Conservation (phyloP, 2,797 vertebrate genomes). For the Morus bassanus region DNA sequence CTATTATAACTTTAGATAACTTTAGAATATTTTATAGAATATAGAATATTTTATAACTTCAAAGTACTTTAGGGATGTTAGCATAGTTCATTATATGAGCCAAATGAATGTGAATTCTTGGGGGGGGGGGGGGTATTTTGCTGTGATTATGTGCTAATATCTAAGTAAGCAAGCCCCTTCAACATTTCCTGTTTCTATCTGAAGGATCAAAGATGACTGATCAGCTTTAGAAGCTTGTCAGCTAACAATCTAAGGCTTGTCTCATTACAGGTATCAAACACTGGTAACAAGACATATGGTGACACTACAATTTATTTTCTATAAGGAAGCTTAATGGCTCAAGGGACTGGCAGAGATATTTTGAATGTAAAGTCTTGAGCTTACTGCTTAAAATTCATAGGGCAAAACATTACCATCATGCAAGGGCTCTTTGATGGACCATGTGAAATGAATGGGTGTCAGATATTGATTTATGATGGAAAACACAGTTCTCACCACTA, state of each 20-base stretch:
- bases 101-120: neutral
- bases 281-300: neutral
- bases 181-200: neutral
- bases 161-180: neutral
- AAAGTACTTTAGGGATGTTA: neutral
- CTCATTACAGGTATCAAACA: neutral
- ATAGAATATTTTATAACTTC: neutral
- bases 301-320: neutral
- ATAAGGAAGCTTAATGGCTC: neutral
- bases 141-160: neutral
- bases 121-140: rapidly evolving
- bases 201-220: neutral
- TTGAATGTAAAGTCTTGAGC: neutral
- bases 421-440: neutral
- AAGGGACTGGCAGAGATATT: neutral
- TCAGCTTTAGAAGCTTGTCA: neutral
- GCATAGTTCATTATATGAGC: neutral
- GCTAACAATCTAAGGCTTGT: neutral
- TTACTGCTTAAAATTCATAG: neutral
- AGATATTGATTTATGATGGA: neutral
- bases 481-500: neutral
- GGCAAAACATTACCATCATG: neutral
- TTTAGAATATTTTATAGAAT: neutral
- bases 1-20: neutral
- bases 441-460: neutral